phyloP scores from a whole-genome alignment of 2,113 vertebrate species.

The Clupea harengus region DNA sequence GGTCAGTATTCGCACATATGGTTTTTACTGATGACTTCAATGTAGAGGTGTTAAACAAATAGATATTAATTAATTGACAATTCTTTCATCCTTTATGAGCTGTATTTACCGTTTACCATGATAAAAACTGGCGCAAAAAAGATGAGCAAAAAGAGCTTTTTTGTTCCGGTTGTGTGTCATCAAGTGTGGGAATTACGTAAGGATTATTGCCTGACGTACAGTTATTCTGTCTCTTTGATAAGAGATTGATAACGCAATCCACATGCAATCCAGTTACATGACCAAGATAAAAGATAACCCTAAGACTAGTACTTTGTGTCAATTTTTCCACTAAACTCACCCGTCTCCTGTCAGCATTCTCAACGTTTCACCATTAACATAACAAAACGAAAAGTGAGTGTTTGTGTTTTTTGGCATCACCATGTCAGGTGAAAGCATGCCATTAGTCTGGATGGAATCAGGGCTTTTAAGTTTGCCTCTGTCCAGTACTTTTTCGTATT shows the following conservation, averaged over 20 bases:
- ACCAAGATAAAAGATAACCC: not conserved
- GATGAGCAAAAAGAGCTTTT: no score
- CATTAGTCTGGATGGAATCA: no score
- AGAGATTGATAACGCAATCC: slow-evolving; percentile 38
- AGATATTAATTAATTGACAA: not conserved
- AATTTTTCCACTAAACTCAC: not conserved
- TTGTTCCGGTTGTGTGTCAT: not conserved
- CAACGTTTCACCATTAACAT: no score
- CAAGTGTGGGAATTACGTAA: slow-evolving; percentile 54
- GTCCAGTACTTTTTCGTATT: no score
- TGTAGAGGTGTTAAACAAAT: not conserved
- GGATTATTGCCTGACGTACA: slow-evolving; percentile 38
- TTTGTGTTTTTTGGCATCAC: no score
- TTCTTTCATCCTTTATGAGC: no score
- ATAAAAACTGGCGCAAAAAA: not conserved
- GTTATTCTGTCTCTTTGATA: slow-evolving; percentile 57
- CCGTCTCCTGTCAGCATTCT: no score
- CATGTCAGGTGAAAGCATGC: no score
- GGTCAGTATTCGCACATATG: not conserved
- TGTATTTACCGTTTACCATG: no score
- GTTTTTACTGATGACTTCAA: no score
- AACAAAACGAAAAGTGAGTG: no score
- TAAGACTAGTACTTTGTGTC: not conserved
- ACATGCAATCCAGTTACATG: not conserved
- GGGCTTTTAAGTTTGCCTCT: no score